Evolutionary conservation across 2,797 vertebrate genomes (phyloP), one percentile per base, ranked within the genome.

Genomic region (Kryptopterus vitreolus): DNA sequence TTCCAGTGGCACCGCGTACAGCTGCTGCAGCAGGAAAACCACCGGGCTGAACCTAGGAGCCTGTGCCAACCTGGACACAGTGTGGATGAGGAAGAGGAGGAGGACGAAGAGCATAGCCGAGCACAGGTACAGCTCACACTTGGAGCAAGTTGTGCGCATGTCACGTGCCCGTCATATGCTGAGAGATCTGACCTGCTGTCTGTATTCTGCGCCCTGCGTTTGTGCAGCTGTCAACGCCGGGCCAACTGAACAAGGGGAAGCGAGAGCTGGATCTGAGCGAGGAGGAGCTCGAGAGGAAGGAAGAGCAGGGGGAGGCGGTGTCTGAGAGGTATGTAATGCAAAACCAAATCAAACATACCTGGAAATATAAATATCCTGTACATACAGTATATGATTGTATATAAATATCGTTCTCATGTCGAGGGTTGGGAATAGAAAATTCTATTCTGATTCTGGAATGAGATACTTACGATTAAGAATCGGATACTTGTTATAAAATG

Each of bases 1-100:
- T 95, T 96, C 88, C 95, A 94, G 87, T 98, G 97, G 96, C 94
- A 96, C 85, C 73, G 93, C 7, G 91, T 99, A 61, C 95, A 96
- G 86, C 94, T 94, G 87, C 77, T 78, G 26, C 81, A 38, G 35
- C 76, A 65, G 70, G 95, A 96, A 71, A 81, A 88, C 0, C 91
- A 92, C 33, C 87, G 83, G 79, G 29, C 91, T 20, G 90, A 95
- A 82, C 82, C 90, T 85, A 90, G 82, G 72, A 90, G 83, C 82
- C 33, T 91, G 83, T 83, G 89, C 90, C 68, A 59, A 77, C 73
- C 26, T 77, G 31, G 84, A 66, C 89, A 87, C 55, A 87, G 90
- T 81, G 88, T 91, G 88, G 81, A 88, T 77, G 83, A 90, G 83
- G 87, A 90, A 16, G 90, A 92, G 78, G 86, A 90, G 88, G 92